phyloP scores from a whole-genome alignment of 2,888 invertebrate species.

The Lasioglossum calceatum region DNA sequence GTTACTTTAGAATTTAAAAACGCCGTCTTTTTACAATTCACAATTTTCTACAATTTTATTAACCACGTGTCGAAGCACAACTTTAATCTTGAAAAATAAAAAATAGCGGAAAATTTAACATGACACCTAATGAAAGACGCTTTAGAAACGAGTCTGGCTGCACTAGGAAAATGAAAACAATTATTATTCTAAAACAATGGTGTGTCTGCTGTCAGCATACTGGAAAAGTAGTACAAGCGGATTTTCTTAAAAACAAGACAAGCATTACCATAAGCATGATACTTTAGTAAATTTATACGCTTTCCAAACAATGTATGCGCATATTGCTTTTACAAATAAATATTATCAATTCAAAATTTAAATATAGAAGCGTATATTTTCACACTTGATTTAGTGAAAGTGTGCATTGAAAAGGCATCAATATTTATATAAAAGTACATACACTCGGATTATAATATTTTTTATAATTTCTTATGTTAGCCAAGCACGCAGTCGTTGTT shows the following conservation, averaged over 20 bases:
- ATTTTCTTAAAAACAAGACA: background rate
- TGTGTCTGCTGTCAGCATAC: background rate
- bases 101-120: no score
- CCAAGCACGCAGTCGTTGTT: background rate
- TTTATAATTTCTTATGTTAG: background rate
- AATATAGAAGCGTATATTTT: background rate
- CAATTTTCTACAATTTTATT: no score
- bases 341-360: background rate
- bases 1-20: no score
- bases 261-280: background rate
- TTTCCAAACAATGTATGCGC: background rate
- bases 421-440: background rate
- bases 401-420: background rate
- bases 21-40: no score
- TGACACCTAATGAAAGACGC: no score
- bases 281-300: background rate
- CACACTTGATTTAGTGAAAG: background rate
- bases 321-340: background rate
- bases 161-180: background rate
- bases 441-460: background rate
- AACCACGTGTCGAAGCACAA: no score
- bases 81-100: no score
- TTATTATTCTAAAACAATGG: background rate
- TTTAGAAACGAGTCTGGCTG: no score
- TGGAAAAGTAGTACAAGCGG: background rate